Conservation (phyloP, 2,888 invertebrate genomes). For the Eupithecia pulchellata region DNA sequence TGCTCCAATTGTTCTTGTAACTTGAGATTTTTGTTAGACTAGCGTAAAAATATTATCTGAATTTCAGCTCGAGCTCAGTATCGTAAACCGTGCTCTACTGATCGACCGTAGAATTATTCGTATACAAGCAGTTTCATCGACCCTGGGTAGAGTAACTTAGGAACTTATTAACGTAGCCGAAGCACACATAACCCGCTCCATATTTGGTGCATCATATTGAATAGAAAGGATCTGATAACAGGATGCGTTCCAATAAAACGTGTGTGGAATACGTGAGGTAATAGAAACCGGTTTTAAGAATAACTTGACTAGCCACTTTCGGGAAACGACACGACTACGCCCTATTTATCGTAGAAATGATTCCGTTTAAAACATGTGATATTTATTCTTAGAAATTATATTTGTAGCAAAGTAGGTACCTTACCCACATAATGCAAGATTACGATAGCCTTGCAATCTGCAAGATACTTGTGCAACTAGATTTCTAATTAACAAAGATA, state of each 20-base stretch:
- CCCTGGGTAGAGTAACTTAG: conserved; percentile 5
- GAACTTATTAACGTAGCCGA: neutral
- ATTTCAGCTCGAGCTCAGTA: neutral
- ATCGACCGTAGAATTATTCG: neutral
- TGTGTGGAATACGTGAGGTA: conserved; percentile 49
- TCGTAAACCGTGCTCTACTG: neutral
- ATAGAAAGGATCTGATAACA: conserved; percentile 58
- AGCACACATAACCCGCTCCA: conserved; percentile 45
- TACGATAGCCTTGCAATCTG: conserved; percentile 11
- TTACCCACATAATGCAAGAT: neutral
- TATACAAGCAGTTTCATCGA: neutral
- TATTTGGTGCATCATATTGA: conserved; percentile 61
- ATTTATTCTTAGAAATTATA: neutral
- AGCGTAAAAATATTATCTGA: neutral
- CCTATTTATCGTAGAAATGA: neutral
- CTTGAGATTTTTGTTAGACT: neutral
- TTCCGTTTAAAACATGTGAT: neutral
- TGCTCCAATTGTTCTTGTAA: neutral
- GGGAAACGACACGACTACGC: neutral
- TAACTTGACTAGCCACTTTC: conserved; percentile 11
- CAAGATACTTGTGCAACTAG: neutral
- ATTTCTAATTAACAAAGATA: conserved; percentile 4
- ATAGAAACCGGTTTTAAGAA: conserved; percentile 38
- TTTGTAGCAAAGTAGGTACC: neutral
- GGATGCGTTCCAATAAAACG: conserved; percentile 58